Evolutionary conservation across 64 coral and sea anemone genomes (phyloP), one percentile per base, ranked within the genome.

Genomic region (Pocillopora damicornis): DNA sequence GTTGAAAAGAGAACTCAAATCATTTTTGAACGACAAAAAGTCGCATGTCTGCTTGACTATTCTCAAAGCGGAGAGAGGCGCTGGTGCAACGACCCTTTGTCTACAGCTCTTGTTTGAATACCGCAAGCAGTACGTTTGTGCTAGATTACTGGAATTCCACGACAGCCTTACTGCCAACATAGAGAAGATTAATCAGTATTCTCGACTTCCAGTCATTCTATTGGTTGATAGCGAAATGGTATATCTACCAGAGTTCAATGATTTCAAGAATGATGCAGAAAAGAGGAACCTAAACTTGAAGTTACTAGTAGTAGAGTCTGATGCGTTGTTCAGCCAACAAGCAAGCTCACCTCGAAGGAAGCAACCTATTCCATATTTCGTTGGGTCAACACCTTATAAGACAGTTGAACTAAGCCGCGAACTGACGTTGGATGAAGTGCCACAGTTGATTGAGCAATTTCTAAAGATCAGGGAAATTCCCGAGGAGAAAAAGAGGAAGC

Each of bases 81-180:
- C 92, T 30, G 92, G 92, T 66, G 88, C 92, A 90, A 94, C 88
- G 59, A 94, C 92, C 8, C 78, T 94, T 15, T 94, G 92, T 23
- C 56, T 94, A 14, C 92, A 94, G 45, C 83, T 94, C 25, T 87
- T 94, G 73, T 90, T 79, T 78, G 88, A 94, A 20, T 73, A 72
- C 42, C 92, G 90, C 73, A 79, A 86, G 22, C 37, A 79, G 13
- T 94, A 87, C 56, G 81, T 88, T 16, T 94, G 92, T 80, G 88
- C 92, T n/a, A 63, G 76, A 34, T 63, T 95, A 77, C 83, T 91
- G 6, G 85, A 91, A 59, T 91, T 95, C 77, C 76, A 88, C 65
- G 86, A 87, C 45, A 88, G 89, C 26, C 75, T 88, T 75, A 58
- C 80, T 13, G 63, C 82, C 23, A 91, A 91, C 63, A 91, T 94